A percentile compares a stretch with the other conserved stretches of the same genome.
phyloP scores from a whole-genome alignment of 1,140 invertebrate genomes.

The Oscheius sp. region DNA sequence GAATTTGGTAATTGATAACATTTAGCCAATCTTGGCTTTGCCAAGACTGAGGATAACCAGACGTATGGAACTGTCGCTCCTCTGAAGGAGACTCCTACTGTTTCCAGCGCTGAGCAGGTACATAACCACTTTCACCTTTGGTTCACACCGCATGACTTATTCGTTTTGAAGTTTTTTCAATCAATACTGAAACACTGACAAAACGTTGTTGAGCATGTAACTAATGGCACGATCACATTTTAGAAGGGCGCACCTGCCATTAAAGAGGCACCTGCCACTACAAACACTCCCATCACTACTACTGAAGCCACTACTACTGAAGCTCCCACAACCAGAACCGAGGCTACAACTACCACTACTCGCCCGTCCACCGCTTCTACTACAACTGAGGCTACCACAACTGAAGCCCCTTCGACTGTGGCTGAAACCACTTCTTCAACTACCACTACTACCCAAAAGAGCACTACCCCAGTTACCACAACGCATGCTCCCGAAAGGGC shows the following conservation, averaged over 20 bases:
- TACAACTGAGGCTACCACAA: conserved; percentile 7
- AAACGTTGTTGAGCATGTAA: too few species aligned
- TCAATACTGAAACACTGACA: too few species aligned
- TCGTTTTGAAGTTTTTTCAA: too few species aligned
- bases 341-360: neutral
- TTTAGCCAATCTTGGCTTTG: conserved; percentile 19
- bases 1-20: neutral
- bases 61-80: conserved; percentile 29
- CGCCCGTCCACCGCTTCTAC: too few species aligned
- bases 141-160: too few species aligned
- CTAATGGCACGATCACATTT: too few species aligned
- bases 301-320: conserved; percentile 12
- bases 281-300: neutral
- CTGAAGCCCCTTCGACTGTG: conserved; percentile 17
- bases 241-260: too few species aligned
- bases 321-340: neutral
- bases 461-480: conserved; percentile 6
- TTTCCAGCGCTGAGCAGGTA: neutral
- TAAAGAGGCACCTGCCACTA: neutral
- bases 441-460: conserved; percentile 19
- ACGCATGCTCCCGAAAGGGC: neutral
- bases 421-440: neutral
- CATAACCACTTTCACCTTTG: too few species aligned
- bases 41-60: conserved; percentile 14
- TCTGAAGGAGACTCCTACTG: neutral